Base-by-base conservation (phyloP, 2,888 invertebrate species). In the Parascotia fuliginaria region DNA sequence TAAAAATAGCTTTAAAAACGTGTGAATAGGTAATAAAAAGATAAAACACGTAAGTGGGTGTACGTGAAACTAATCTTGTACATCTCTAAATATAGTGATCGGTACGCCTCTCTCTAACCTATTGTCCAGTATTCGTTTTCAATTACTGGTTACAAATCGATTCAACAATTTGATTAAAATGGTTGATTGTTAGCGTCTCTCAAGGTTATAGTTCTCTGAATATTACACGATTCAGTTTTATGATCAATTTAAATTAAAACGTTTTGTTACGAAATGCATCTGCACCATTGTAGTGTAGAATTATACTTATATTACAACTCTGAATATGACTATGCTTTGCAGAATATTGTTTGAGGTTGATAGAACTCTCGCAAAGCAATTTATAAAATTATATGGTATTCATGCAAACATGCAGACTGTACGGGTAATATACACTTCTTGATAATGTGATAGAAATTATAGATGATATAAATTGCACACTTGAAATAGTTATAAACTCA, bases 111-210 rank as follows among this genome's bases (percentile, higher is more conserved):
- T 53, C 47, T 24, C 45, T 14, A 13, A 43, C 13, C 47, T 47
- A 59, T 51, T 65, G 52, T 53, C 29, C 32, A 49, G 34, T 64
- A 32, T 53, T 52, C 65, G 51, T 60, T 66, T 61, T 46, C 59
- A 56, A 54, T 63, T 71, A 70, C 41, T 59, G 60, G 73, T 70
- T 64, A 60, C 69, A 50, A 77, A 81, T 79, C 50, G 70, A 77
- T 75, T 74, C 52, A 40, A 33, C 46, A 46, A n/a, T 61, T 70
- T 60, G 62, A 77, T 75, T 64, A 66, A 70, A 62, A 65, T 52
- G 42, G 50, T 42, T 37, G 46, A 66, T 62, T 57, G 62, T 64
- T 65, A 45, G 42, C 44, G 28, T 52, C 42, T 24, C 40, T 51
- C 51, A 60, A 52, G 51, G 47, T 62, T 62, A 60, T 12, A 34